These are phyloP conservation scores for Hyppa rectilinea DNA, from an alignment of 2,888 invertebrate genomes.

Conservation along the genomic window DNA sequence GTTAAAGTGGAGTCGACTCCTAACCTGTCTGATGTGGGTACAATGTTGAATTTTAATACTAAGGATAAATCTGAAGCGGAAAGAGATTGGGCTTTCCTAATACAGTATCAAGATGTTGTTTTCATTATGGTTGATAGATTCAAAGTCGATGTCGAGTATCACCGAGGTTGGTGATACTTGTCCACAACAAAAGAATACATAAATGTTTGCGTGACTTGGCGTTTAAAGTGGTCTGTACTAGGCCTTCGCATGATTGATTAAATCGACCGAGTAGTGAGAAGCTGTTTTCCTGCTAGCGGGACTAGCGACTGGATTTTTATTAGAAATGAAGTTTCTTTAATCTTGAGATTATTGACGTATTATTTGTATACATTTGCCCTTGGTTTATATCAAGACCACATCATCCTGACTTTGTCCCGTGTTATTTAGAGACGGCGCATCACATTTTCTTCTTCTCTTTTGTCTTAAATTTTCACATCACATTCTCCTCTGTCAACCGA, in stretches of 20 bases:
- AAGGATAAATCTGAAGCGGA: constrained; percentile 22
- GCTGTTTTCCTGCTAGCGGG: constrained; percentile 51
- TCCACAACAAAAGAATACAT: constrained; percentile 62
- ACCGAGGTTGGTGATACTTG: constrained; percentile 51
- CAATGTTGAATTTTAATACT: constrained; percentile 5
- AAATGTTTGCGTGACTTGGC: constrained; percentile 63
- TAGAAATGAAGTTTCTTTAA: constrained; percentile 3
- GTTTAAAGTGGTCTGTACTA: constrained; percentile 56
- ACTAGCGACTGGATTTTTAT: constrained; percentile 1
- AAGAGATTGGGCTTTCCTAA: constrained; percentile 34
- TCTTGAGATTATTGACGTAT: neutral
- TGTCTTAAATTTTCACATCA: no score
- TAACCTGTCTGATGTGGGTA: neutral
- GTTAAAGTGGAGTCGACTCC: neutral
- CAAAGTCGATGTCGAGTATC: constrained; percentile 50
- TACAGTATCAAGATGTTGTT: constrained; percentile 24
- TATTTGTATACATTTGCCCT: neutral
- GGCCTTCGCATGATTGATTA: constrained; percentile 56
- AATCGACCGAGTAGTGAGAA: constrained; percentile 39
- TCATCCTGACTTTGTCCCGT: no score
- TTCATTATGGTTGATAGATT: constrained; percentile 46
- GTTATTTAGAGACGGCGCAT: no score
- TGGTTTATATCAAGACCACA: no score
- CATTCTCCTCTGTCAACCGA: no score
- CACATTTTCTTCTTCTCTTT: no score